Percentiles rank a stretch among this genome's conserved stretches.
Conservation (phyloP, 2,113 vertebrate genomes). For the Trogon surrucura region DNA sequence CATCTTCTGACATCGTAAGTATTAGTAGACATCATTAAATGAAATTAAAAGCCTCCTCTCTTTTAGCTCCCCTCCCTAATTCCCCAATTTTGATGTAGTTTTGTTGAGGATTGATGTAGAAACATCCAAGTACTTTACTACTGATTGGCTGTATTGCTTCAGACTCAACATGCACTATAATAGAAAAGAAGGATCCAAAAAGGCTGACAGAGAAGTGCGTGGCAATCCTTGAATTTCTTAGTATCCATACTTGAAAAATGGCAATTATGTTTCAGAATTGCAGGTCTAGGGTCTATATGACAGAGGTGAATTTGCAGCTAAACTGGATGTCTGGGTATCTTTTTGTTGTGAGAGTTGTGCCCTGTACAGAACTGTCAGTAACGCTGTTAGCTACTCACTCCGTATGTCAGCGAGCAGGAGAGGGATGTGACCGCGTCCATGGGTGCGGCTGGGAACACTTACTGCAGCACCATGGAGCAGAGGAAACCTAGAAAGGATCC, state of each 20-base stretch:
- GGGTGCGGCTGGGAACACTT: neutral
- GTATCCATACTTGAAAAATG: neutral
- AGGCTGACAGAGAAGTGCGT: neutral
- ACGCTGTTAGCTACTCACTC: neutral
- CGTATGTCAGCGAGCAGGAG: neutral
- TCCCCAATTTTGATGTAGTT: neutral
- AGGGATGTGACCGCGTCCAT: neutral
- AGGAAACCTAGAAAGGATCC: neutral
- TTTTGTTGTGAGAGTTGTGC: slow-evolving; percentile 11
- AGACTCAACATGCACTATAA: neutral
- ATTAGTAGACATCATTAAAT: neutral
- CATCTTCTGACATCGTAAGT: neutral
- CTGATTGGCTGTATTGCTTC: neutral
- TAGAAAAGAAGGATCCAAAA: neutral
- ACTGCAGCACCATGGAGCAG: neutral
- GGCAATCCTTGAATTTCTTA: neutral
- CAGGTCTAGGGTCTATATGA: neutral
- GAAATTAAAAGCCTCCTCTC: neutral
- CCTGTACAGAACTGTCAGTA: neutral
- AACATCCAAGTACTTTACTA: neutral
- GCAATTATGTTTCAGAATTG: neutral
- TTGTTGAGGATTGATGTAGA: neutral
- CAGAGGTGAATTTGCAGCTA: neutral
- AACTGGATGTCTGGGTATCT: neutral
- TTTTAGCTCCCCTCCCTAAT: neutral